Percentiles rank a stretch among this genome's conserved stretches.
Conservation (phyloP, 1,140 invertebrate species). For the Linepithema humile region DNA sequence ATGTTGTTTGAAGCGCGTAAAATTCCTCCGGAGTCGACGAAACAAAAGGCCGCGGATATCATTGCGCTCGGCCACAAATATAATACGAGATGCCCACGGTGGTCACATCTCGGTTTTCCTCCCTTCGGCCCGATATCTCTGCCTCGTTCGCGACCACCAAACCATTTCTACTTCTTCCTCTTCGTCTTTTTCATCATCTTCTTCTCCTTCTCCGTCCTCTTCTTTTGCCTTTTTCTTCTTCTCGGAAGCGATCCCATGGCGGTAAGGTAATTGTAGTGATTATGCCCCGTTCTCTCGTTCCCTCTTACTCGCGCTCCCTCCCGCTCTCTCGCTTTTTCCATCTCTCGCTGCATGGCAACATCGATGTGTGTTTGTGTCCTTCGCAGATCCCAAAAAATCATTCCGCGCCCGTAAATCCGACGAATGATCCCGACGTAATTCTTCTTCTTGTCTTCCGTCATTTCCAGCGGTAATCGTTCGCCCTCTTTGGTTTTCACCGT, state of each 20-base stretch:
- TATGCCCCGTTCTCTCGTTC: conserved; percentile 69
- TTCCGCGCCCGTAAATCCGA: conserved; percentile 62
- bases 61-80: conserved; percentile 58
- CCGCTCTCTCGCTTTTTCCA: conserved; percentile 48
- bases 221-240: conserved; percentile 70
- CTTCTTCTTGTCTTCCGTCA: conserved; percentile 45
- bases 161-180: conserved; percentile 66
- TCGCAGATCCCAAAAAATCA: conserved; percentile 71
- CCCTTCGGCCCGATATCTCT: conserved; percentile 23
- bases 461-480: conserved; percentile 49
- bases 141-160: conserved; percentile 62
- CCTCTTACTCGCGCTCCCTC: conserved; percentile 46
- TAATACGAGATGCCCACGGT: conserved; percentile 58
- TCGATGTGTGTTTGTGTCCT: conserved; percentile 68
- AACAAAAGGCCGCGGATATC: conserved; percentile 74
- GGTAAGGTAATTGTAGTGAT: conserved; percentile 81
- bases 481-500: conserved; percentile 50
- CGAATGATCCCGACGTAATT: conserved; percentile 46
- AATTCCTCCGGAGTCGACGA: conserved; percentile 66
- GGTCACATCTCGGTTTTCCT: conserved; percentile 46
- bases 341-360: conserved; percentile 33
- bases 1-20: conserved; percentile 70
- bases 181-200: conserved; percentile 29
- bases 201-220: conserved; percentile 15
- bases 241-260: conserved; percentile 78